Base-by-base conservation (phyloP, 2,797 vertebrate species). In the Cynodonichthys magdalenae region DNA sequence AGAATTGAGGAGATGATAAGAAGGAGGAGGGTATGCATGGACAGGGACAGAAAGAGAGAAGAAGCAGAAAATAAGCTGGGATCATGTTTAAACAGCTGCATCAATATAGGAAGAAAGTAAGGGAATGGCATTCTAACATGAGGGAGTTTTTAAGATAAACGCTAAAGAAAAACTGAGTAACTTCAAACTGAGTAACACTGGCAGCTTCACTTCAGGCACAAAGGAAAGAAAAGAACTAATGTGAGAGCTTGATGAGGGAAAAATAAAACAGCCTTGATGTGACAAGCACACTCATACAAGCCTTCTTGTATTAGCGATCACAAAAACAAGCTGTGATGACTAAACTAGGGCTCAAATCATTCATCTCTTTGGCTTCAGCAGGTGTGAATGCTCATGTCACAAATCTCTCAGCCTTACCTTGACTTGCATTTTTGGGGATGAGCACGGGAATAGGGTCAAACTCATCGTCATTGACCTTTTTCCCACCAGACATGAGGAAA, bases 361-460 rank as follows among this genome's bases (percentile, higher is more conserved):
- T 82, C 52, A 65, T 79, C 48, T 71, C 19, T 63, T 57, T 15
- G 71, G 70, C 63, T 75, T 71, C 70, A 66, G 80, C 57, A 61
- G 66, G 70, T 61, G 69, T 63, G 55, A 61, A 76, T 62, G 81
- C 82, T 86, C 82, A 82, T 76, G 82, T 79, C 67, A 0, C 62
- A 50, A 19, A 69, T 77, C 46, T 49, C 59, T 77, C 60, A 74
- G 60, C 91, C 96, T 99, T 99, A 99, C 98, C 97, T 98, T 96
- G 96, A 89, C 93, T 95, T 90, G 96, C 92, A 89, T 94, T 95
- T 98, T 97, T 99, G 93, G 97, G 95, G 95, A 96, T 95, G 92
- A 98, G 93, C 87, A 99, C 96, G 61, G 98, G 97, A 89, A 99
- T 98, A 90, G 97, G 97, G 89, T 99, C 97, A 95, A 99, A 99